Percentiles rank a stretch among this genome's conserved stretches.
Evolutionary conservation across 2,888 invertebrate species (phyloP).

Genomic region (Dione juno): DNA sequence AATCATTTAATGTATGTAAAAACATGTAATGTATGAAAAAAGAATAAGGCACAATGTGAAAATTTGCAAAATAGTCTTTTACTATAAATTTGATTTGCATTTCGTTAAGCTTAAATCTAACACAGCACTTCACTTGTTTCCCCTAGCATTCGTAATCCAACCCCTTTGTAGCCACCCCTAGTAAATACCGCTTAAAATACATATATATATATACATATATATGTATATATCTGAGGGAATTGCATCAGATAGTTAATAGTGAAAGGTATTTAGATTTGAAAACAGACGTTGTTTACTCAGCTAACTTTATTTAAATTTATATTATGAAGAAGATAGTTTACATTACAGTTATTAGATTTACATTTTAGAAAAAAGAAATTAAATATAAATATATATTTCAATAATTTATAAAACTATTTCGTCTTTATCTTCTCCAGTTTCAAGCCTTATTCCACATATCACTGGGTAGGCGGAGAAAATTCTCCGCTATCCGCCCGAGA

Average conservation of each 20-base stretch:
- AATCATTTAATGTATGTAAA: too few species aligned
- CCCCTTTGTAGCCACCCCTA: constrained; percentile 21
- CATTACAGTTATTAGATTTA: too few species aligned
- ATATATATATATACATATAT: too few species aligned
- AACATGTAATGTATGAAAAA: too few species aligned
- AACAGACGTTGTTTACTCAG: background rate
- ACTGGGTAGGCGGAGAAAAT: too few species aligned
- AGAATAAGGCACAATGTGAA: background rate
- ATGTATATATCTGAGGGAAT: background rate
- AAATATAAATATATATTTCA: too few species aligned
- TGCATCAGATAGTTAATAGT: background rate
- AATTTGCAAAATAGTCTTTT: background rate
- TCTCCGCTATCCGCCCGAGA: too few species aligned
- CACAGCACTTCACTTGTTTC: constrained; percentile 14
- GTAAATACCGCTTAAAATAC: constrained; percentile 13
- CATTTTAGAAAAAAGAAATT: too few species aligned
- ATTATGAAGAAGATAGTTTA: too few species aligned
- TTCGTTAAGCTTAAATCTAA: constrained; percentile 7
- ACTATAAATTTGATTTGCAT: constrained; percentile 5
- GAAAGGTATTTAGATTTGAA: constrained; percentile 3
- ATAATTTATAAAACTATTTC: too few species aligned
- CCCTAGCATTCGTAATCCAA: constrained; percentile 16
- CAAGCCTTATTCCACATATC: too few species aligned
- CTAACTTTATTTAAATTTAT: background rate
- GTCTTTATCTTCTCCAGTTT: too few species aligned